Evolutionary conservation across 1,140 invertebrate species (phyloP), one percentile per base, ranked within the genome.

Genomic region (Leptoteleia sp.): DNA sequence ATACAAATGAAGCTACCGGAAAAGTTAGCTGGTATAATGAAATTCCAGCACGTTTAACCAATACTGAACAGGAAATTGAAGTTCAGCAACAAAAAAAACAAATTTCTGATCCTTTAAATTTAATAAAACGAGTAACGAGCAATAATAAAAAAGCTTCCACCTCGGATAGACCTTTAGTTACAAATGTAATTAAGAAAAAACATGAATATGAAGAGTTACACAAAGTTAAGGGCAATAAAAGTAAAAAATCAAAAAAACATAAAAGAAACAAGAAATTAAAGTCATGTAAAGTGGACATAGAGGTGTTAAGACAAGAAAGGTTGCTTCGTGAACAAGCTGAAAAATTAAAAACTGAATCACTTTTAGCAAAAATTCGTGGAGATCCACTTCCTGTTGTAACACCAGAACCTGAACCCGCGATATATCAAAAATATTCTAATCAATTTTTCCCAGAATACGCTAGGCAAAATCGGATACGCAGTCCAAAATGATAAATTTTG

Each of bases 361-460:
- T 98, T 17, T 87, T 98, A 31, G 92, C 91, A 6, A 93, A 92
- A 85, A 52, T 93, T 1, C 90, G 88, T 83, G 92, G 92, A n/a
- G 87, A 91, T 67, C 70, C 81, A 38, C 13, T 83, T 12, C 79
- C 82, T 57, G 50, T 80, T 25, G 54, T 80, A 12, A 65, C 76
- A 15, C 33, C 79, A 27, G 55, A 80, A 72, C 31, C 83, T 47
- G 73, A 86, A 78, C 81, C 85, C 43, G 75, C 79, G 68, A 86
- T 92, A 1, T 91, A 91, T 80, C 93, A 94, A 81, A 95, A 94
- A 89, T 98, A 98, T 85, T 97, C 97, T 91, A 96, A 95, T 4
- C 96, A 98, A 89, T 98, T 96, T 86, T 98, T 97, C 90, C 97
- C 97, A 45, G 93, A 95, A 89, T 87, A 96, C 25, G 95, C 95